Evolutionary conservation across 2,113 vertebrate species (phyloP).

Genomic region (Phylloscopus trochilus): DNA sequence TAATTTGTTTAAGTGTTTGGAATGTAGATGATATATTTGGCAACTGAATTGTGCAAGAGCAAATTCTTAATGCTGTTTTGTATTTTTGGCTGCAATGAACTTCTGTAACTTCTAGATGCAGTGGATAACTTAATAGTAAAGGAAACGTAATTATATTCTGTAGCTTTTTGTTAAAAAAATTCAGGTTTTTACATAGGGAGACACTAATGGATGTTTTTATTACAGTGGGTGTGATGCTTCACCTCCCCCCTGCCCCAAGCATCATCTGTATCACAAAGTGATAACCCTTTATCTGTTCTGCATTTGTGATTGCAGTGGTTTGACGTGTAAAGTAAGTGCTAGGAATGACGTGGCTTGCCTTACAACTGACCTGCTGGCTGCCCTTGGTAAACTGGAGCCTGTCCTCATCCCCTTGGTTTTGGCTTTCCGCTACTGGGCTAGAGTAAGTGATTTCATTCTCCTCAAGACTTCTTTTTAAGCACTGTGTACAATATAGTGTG

Average conservation of each 20-base stretch:
- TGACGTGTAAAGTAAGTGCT: conserved; percentile 94
- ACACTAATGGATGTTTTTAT: neutral
- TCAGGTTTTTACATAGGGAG: neutral
- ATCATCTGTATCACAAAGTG: neutral
- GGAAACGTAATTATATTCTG: neutral
- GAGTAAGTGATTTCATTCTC: conserved; percentile 72
- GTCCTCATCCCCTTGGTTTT: conserved; percentile 90
- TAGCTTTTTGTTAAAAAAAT: neutral
- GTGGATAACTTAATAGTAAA: neutral
- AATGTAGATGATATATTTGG: neutral
- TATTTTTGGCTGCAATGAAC: neutral
- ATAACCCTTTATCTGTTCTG: neutral
- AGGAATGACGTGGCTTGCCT: conserved; percentile 96
- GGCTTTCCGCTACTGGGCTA: conserved; percentile 96
- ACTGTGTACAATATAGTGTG: neutral
- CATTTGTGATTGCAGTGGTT: conserved; percentile 75
- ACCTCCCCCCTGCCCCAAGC: neutral
- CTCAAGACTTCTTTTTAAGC: neutral
- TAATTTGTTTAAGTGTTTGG: neutral
- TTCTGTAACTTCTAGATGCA: neutral
- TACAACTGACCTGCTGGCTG: conserved; percentile 93
- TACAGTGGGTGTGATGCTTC: neutral
- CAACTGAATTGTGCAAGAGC: neutral
- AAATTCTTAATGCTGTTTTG: neutral
- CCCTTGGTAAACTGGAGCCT: conserved; percentile 88